phyloP scores from a whole-genome alignment of 37 sponge, comb jelly and placozoan species.

The Dysidea cf. avara region DNA sequence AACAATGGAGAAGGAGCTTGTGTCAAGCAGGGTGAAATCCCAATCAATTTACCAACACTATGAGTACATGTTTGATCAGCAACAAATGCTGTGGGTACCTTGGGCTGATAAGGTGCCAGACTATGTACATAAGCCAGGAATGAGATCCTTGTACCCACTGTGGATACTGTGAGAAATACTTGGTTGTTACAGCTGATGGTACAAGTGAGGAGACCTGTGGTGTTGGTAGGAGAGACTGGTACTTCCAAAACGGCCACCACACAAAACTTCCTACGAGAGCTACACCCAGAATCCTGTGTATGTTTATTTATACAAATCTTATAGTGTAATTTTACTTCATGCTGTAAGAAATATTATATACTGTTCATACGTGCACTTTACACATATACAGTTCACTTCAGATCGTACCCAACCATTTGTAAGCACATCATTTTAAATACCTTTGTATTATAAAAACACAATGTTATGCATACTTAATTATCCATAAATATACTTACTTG shows the following conservation, averaged over 20 bases:
- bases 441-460: no score
- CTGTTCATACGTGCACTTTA: no score
- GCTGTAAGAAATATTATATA: no score
- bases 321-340: no score
- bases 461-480: no score
- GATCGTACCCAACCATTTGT: no score
- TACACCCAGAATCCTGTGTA: constrained; percentile 79
- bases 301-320: constrained; percentile 26
- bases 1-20: constrained; percentile 61
- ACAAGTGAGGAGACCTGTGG: constrained; percentile 77
- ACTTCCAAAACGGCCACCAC: constrained; percentile 98
- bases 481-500: no score
- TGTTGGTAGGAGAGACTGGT: constrained; percentile 98
- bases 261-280: constrained; percentile 82
- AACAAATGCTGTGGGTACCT: constrained; percentile 58
- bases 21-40: constrained; percentile 85
- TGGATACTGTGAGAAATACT: constrained; percentile 93
- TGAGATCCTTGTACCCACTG: constrained; percentile 98
- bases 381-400: no score
- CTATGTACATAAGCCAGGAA: constrained; percentile 82
- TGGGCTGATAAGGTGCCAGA: constrained; percentile 90
- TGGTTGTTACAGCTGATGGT: constrained; percentile 98
- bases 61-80: constrained; percentile 87
- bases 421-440: no score
- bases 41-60: constrained; percentile 78